These are phyloP conservation scores for Canis aureus DNA, from an alignment of 2,113 vertebrate species.

Conservation along the genomic window DNA sequence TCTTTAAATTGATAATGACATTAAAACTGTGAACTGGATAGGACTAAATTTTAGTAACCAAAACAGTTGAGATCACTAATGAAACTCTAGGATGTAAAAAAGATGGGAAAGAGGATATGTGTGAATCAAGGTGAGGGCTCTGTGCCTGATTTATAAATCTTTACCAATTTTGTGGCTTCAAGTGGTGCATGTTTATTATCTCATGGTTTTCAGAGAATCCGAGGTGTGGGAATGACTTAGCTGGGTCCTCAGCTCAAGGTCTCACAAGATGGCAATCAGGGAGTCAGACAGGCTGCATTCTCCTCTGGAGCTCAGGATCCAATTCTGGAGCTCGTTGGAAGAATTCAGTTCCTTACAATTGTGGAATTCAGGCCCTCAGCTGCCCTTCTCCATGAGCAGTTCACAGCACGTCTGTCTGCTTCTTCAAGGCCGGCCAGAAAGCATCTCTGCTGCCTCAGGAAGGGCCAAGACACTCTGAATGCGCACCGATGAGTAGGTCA, in stretches of 20 bases:
- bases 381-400: neutral
- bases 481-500: neutral
- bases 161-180: neutral
- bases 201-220: neutral
- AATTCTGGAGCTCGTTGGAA: neutral
- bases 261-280: neutral
- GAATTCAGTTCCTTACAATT: neutral
- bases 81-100: neutral
- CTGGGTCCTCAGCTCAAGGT: neutral
- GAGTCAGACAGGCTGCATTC: neutral
- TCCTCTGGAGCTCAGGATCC: neutral
- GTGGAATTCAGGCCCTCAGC: neutral
- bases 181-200: neutral
- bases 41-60: neutral
- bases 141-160: neutral
- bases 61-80: neutral
- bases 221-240: neutral
- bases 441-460: neutral
- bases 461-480: neutral
- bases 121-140: neutral
- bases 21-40: neutral
- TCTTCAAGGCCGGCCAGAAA: neutral
- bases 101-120: neutral
- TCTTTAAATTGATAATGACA: neutral
- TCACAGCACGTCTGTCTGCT: neutral